phyloP scores from a whole-genome alignment of 2,113 vertebrate genomes.

The Agapornis roseicollis region DNA sequence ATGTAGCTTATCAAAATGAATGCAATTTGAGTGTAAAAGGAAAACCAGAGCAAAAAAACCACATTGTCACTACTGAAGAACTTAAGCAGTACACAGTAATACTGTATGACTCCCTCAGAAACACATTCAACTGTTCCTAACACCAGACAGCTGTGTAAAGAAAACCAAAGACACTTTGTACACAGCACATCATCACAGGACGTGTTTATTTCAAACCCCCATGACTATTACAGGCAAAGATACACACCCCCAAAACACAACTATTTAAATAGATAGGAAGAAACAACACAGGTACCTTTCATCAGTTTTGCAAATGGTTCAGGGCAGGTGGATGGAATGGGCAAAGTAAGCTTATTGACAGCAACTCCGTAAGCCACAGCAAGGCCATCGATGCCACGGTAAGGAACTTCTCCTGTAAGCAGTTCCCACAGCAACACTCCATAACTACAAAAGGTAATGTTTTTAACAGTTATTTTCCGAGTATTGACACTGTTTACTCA shows the following conservation, averaged over 20 bases:
- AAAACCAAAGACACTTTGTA: not conserved
- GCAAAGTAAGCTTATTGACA: slow-evolving; percentile 94
- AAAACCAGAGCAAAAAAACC: not conserved
- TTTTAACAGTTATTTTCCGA: slow-evolving; percentile 2
- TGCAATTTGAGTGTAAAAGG: not conserved
- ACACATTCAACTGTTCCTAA: not conserved
- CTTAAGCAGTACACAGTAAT: not conserved
- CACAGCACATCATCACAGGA: not conserved
- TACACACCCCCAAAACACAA: not conserved
- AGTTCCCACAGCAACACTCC: slow-evolving; percentile 97
- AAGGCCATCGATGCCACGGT: slow-evolving; percentile 93
- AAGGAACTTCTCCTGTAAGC: slow-evolving; percentile 94
- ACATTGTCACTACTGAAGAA: not conserved
- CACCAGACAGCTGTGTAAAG: not conserved
- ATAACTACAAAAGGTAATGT: slow-evolving; percentile 79
- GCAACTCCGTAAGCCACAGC: slow-evolving; percentile 95
- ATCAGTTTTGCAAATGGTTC: slow-evolving; percentile 95
- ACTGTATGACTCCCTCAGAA: not conserved
- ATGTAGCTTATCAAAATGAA: not conserved
- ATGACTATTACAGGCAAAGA: not conserved
- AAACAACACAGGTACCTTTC: slow-evolving; percentile 82
- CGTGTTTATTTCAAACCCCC: not conserved
- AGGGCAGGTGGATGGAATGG: slow-evolving; percentile 94
- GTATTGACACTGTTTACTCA: not conserved
- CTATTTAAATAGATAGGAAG: not conserved